A percentile compares a stretch with the other conserved stretches of the same genome.
These are phyloP conservation scores for Oligia fasciuncula DNA, from an alignment of 2,888 invertebrate species.

Conservation along the genomic window DNA sequence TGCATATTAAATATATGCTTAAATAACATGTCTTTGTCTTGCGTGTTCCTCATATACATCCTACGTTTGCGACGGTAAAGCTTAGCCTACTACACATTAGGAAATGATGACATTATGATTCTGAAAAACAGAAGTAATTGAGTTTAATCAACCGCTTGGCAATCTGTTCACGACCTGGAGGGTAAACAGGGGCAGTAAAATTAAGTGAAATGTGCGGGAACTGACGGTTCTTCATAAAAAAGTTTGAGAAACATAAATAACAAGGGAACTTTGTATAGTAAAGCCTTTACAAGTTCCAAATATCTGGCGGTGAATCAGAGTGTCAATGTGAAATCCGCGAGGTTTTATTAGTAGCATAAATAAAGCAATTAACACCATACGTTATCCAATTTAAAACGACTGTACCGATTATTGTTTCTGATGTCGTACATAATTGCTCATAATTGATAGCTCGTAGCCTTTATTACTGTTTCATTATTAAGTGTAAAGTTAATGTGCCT, in stretches of 20 bases:
- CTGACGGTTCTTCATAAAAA: conserved; percentile 71
- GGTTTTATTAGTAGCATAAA: conserved; percentile 73
- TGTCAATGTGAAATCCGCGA: conserved; percentile 73
- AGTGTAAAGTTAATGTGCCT: conserved; percentile 47
- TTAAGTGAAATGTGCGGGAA: conserved; percentile 65
- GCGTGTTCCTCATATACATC: background rate
- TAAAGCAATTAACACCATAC: conserved; percentile 75
- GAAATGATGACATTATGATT: conserved; percentile 41
- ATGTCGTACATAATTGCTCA: conserved; percentile 57
- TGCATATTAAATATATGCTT: conserved; percentile 27
- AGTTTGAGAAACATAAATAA: conserved; percentile 70
- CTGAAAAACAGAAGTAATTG: conserved; percentile 57
- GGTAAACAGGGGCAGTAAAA: conserved; percentile 60
- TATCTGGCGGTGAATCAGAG: conserved; percentile 66
- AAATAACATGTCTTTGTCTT: conserved; percentile 37
- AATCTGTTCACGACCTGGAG: conserved; percentile 61
- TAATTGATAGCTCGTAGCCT: conserved; percentile 58
- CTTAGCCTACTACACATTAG: conserved; percentile 23
- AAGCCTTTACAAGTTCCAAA: conserved; percentile 71
- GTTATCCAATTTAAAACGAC: conserved; percentile 69
- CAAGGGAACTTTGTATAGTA: conserved; percentile 70
- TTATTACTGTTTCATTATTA: conserved; percentile 59
- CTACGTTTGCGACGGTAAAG: conserved; percentile 1
- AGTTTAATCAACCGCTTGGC: conserved; percentile 55
- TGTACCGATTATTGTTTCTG: conserved; percentile 68